Conservation (phyloP, 2,113 vertebrate genomes). For the Hydropotes inermis region DNA sequence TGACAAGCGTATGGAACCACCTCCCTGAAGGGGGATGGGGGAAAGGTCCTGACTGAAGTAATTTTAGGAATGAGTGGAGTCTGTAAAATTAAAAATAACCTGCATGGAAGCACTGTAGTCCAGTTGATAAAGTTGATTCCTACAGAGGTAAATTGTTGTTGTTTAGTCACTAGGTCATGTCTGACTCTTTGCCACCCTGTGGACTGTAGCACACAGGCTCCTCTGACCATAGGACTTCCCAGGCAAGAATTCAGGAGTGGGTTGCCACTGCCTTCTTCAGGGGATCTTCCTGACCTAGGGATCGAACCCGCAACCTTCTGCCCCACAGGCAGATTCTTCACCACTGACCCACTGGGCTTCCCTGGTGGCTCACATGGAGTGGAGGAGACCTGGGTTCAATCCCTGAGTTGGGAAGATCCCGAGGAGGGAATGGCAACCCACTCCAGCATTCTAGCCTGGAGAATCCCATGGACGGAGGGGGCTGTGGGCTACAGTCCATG, state of each 20-base stretch:
- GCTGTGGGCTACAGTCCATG: neutral
- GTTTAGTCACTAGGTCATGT: neutral
- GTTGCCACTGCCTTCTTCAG: neutral
- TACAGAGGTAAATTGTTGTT: neutral
- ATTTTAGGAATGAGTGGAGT: neutral
- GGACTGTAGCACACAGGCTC: neutral
- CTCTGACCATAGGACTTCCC: neutral
- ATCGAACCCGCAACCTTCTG: neutral
- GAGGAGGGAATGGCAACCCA: neutral
- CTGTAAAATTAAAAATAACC: neutral
- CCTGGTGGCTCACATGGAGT: neutral
- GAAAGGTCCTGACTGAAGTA: neutral
- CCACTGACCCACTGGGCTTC: neutral
- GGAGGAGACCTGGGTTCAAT: neutral
- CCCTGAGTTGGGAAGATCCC: neutral
- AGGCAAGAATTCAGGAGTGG: neutral
- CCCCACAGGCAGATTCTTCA: neutral
- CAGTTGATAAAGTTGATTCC: rapidly evolving
- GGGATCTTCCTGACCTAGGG: neutral
- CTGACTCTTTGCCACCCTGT: neutral
- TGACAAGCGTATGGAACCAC: neutral
- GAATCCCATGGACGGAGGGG: neutral
- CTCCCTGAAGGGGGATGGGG: neutral
- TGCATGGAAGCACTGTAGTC: rapidly evolving
- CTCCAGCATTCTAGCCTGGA: neutral